Conservation (phyloP, 2,888 invertebrate genomes). For the Conistra vaccinii region DNA sequence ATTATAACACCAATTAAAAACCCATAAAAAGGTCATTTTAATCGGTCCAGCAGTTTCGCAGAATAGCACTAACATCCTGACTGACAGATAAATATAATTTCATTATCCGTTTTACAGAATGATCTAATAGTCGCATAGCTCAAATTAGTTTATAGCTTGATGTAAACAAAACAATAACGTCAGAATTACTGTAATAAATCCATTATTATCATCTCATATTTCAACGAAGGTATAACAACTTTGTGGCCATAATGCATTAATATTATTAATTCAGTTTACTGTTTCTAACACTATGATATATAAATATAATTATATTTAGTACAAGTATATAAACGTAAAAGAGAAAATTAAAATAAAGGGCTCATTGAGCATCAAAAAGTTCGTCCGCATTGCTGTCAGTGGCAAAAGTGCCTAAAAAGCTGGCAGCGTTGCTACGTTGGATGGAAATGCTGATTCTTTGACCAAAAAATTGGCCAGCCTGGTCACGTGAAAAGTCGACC, state of each 20-base stretch:
- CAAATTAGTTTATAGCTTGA: background rate
- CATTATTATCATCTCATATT: background rate
- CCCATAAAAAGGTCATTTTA: constrained; percentile 32
- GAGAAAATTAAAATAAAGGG: no score
- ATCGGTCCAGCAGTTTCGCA: constrained; percentile 20
- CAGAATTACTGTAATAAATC: background rate
- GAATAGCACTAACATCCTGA: constrained; percentile 17
- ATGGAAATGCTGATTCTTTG: no score
- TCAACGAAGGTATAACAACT: background rate
- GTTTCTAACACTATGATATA: no score
- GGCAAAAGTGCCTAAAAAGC: no score
- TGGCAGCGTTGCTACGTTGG: no score
- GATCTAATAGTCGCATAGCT: background rate
- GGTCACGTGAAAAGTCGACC: no score
- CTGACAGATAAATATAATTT: constrained; percentile 25
- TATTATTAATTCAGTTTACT: no score
- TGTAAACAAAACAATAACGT: background rate
- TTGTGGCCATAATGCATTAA: background rate
- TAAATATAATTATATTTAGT: no score
- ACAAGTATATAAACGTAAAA: no score
- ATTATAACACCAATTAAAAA: constrained; percentile 24
- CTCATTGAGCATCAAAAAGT: no score
- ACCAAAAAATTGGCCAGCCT: no score
- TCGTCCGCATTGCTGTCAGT: no score
- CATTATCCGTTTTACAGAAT: constrained; percentile 14